Evolutionary conservation across 2,888 invertebrate genomes (phyloP), one percentile per base, ranked within the genome.

Genomic region (Eristalinus aeneus): DNA sequence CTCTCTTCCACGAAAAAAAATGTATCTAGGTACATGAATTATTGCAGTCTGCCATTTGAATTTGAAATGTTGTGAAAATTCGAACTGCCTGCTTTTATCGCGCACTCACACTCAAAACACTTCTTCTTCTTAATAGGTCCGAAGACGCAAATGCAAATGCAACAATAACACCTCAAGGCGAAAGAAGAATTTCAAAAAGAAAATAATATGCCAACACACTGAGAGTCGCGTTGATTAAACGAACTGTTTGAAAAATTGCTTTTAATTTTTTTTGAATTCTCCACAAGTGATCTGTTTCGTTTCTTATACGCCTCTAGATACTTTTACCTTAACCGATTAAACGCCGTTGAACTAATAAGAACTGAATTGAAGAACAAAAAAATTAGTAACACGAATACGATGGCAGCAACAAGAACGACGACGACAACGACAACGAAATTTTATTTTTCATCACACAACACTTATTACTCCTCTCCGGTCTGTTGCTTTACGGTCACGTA

Each of bases 401-500:
- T 76, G 76, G 67, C 68, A 46, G 46, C 56, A 12, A 56, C 56
- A 12, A 56, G 23, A 27, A 56, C 56, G 56, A 63, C 61, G 60
- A 69, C 73, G 73, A 63, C 65, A 36, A 78, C 39, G 68, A 65
- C 60, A 58, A 81, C 58, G 61, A 75, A 84, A 65, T 77, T 74
- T 74, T 65, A 56, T 58, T 76, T 72, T 77, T 82, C 61, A 81
- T 81, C 69, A 86, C 81, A 73, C 81, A 69, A 6, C 22, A 56
- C 39, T 12, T 46, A 58, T 27, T 53, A 58, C 75, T 85, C 76
- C 75, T 85, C 76, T 82, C 65, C 82, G 78, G 82, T 77, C 82
- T 86, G 86, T 82, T 86, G 86, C 82, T 86, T 82, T 85, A 71
- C 71, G 74, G 77, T 86, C 86, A 86, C 86, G 86, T 86, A 86